phyloP scores from a whole-genome alignment of 2,113 vertebrate species.

The Pelobates fuscus region DNA sequence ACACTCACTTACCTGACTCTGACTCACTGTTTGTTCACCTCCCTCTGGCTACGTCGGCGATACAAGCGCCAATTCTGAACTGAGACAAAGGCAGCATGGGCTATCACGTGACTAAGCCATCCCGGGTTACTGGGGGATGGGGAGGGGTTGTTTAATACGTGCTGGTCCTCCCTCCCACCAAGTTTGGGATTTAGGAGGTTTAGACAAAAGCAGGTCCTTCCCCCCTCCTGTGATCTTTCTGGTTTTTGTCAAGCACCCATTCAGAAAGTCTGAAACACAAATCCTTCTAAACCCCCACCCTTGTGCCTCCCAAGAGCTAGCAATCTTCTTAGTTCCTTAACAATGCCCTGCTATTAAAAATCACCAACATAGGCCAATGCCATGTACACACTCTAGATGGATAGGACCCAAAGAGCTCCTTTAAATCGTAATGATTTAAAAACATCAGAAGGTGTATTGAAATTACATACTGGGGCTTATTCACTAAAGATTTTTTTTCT shows the following conservation, averaged over 20 bases:
- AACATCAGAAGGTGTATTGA: too few species aligned
- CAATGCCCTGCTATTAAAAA: too few species aligned
- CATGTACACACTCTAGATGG: too few species aligned
- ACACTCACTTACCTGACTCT: neutral
- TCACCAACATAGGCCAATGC: too few species aligned
- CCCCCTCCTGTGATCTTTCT: neutral
- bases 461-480: too few species aligned
- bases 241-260: too few species aligned
- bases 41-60: slow-evolving; percentile 5
- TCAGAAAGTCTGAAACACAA: too few species aligned
- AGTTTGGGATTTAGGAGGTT: slow-evolving; percentile 39
- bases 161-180: slow-evolving; percentile 18
- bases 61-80: slow-evolving; percentile 21
- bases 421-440: too few species aligned
- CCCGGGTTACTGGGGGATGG: neutral
- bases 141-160: neutral
- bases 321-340: too few species aligned
- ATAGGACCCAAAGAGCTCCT: too few species aligned
- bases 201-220: slow-evolving; percentile 14
- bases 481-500: too few species aligned
- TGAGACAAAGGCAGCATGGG: slow-evolving; percentile 31
- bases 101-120: neutral
- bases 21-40: neutral
- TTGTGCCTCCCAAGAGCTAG: too few species aligned
- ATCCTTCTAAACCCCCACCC: neutral